Evolutionary conservation across 2,113 vertebrate genomes (phyloP).

Genomic region (Ictalurus punctatus): DNA sequence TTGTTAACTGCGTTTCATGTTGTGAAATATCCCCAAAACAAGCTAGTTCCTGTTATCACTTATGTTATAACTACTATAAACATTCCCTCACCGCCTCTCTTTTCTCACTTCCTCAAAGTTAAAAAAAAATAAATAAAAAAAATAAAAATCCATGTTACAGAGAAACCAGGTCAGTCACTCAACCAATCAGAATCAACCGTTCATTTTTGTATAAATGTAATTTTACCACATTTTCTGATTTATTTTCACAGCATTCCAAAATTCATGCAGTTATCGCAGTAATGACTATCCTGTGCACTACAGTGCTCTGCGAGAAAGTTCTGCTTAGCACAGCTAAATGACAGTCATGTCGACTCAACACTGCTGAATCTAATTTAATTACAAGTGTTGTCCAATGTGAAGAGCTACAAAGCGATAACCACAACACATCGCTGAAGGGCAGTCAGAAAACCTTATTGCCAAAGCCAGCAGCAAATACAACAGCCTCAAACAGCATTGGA

Average conservation of each 20-base stretch:
- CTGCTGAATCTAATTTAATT: constrained; percentile 28
- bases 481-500: background rate
- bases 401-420: constrained; percentile 10
- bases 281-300: background rate
- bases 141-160: too few relatives aligned
- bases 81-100: background rate
- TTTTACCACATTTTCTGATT: background rate
- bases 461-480: background rate
- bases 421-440: constrained; percentile 9
- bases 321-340: constrained; percentile 18
- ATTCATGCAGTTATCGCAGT: background rate
- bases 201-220: background rate
- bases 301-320: background rate
- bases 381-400: constrained; percentile 1
- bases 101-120: background rate
- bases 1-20: background rate
- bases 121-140: background rate
- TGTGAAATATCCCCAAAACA: background rate
- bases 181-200: background rate
- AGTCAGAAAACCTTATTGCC: background rate
- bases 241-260: background rate
- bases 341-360: background rate
- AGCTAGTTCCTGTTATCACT: background rate
- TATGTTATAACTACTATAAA: background rate
- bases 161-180: too few relatives aligned